Conservation (phyloP, 92 coral and sea anemone genomes). For the Plumapathes pennacea region DNA sequence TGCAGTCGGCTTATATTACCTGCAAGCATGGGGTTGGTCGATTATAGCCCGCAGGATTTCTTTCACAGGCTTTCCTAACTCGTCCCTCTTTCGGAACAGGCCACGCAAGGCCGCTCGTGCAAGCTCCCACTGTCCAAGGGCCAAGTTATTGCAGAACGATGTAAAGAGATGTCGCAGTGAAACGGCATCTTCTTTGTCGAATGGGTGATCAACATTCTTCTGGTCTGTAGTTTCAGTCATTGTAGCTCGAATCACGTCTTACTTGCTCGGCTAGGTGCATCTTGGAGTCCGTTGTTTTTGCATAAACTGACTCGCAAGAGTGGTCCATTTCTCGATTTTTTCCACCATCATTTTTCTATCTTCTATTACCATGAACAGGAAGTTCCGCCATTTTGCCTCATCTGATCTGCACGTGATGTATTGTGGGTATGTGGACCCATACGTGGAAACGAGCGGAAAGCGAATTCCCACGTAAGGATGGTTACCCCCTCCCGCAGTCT, state of each 20-base stretch:
- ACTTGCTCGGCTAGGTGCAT: no score
- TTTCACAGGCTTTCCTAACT: constrained; percentile 61
- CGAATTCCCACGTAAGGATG: no score
- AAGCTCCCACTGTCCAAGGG: constrained; percentile 96
- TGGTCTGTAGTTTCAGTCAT: constrained; percentile 33
- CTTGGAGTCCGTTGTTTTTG: no score
- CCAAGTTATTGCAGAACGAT: constrained; percentile 77
- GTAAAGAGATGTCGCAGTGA: constrained; percentile 65
- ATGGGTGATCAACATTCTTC: constrained; percentile 52
- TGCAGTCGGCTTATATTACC: constrained; percentile 22
- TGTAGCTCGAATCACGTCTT: constrained; percentile 3
- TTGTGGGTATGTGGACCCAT: no score
- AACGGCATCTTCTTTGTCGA: constrained; percentile 63
- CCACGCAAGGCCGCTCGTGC: constrained; percentile 80
- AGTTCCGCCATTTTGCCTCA: no score
- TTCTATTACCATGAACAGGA: no score
- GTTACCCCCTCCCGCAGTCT: no score
- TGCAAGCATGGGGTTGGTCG: constrained; percentile 75
- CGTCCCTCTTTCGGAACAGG: constrained; percentile 40
- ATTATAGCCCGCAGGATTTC: constrained; percentile 80
- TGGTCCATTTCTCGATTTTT: no score
- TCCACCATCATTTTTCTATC: no score
- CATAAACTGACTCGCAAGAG: no score
- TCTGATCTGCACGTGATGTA: no score
- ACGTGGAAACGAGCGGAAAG: no score